Conservation (phyloP, 64 coral and sea anemone genomes). For the Stichodactyla mertensii region DNA sequence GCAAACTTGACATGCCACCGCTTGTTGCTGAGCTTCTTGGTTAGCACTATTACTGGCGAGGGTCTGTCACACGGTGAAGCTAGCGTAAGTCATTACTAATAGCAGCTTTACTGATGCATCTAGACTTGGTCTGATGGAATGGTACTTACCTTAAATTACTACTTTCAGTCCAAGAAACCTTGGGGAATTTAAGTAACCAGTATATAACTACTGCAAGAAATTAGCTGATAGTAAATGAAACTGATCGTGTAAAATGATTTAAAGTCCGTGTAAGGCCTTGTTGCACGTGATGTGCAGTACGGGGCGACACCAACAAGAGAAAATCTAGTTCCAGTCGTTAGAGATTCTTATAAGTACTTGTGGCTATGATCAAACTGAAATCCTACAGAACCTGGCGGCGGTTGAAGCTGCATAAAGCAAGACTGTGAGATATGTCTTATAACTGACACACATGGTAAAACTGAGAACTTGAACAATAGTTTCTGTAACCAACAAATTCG, state of each 20-base stretch:
- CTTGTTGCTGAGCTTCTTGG: slow-evolving; percentile 79
- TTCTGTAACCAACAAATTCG: too few relatives aligned
- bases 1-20: slow-evolving; percentile 92
- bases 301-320: neutral
- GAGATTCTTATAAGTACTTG: neutral
- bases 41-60: neutral
- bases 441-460: too few relatives aligned
- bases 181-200: neutral
- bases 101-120: neutral
- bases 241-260: neutral
- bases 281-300: neutral
- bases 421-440: too few relatives aligned
- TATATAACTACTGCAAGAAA: neutral
- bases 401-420: too few relatives aligned
- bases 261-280: neutral
- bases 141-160: neutral
- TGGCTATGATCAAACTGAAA: too few relatives aligned
- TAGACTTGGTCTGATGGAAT: neutral
- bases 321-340: neutral
- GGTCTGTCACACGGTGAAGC: too few relatives aligned
- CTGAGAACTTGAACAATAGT: too few relatives aligned
- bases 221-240: neutral
- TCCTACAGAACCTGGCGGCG: too few relatives aligned
- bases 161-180: neutral
- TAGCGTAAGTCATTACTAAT: too few relatives aligned